Conservation (phyloP, 92 coral and sea anemone species). For the Phenganax stokvisi region DNA sequence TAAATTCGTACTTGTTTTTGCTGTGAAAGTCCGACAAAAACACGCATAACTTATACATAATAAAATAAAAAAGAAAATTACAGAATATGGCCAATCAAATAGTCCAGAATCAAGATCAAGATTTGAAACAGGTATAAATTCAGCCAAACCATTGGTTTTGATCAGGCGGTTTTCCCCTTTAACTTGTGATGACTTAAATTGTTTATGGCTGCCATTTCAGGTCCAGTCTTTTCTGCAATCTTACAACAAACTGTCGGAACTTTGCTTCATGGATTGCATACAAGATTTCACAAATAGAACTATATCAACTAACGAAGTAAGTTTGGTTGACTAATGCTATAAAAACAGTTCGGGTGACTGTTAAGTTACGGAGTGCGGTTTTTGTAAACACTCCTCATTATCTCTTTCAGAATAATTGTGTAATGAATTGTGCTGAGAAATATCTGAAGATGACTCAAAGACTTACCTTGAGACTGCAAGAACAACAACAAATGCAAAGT, state of each 20-base stretch:
- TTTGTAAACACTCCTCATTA: neutral
- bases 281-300: constrained; percentile 96
- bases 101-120: constrained; percentile 29
- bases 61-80: neutral
- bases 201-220: constrained; percentile 38
- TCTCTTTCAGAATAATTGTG: constrained; percentile 73
- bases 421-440: constrained; percentile 95
- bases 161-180: neutral
- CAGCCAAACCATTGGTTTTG: neutral
- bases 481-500: constrained; percentile 89
- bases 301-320: constrained; percentile 76
- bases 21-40: neutral
- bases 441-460: constrained; percentile 95
- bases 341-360: neutral
- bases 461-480: constrained; percentile 87
- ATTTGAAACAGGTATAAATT: constrained; percentile 27
- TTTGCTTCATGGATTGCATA: constrained; percentile 85
- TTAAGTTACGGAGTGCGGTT: neutral
- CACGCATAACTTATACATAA: too few relatives aligned
- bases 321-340: neutral
- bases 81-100: constrained; percentile 1
- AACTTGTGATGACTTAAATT: neutral
- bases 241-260: constrained; percentile 86
- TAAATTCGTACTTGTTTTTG: neutral
- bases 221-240: constrained; percentile 80